Conservation (phyloP, 2,113 vertebrate genomes). For the Semnopithecus entellus region DNA sequence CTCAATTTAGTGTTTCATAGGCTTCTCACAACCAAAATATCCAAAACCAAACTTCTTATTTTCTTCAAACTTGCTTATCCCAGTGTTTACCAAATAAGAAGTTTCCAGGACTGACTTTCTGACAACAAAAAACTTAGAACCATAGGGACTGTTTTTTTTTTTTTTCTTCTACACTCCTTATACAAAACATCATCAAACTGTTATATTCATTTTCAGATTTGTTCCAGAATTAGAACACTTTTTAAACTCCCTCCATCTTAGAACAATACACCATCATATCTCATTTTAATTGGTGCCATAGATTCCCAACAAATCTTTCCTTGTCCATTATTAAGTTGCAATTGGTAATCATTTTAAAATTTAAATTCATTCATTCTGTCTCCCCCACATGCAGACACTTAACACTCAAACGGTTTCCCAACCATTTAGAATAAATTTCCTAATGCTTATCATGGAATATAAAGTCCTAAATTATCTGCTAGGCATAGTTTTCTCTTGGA, state of each 20-base stretch:
- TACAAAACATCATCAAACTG: background rate
- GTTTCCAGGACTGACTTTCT: background rate
- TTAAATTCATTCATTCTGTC: background rate
- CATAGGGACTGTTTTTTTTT: background rate
- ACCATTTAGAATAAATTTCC: background rate
- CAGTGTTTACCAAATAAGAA: background rate
- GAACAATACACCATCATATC: background rate
- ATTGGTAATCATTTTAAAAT: background rate
- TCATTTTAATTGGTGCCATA: background rate
- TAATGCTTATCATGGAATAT: background rate
- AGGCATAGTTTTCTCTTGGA: background rate
- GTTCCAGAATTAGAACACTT: background rate
- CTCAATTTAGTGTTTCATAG: background rate
- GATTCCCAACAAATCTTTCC: background rate
- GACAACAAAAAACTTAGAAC: background rate
- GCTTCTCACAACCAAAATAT: background rate
- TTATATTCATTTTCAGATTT: background rate
- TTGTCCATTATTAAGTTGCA: background rate
- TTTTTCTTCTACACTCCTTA: background rate
- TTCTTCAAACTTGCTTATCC: background rate
- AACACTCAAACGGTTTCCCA: background rate
- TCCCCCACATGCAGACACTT: background rate
- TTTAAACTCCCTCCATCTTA: background rate
- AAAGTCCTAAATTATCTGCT: background rate
- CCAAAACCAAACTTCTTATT: background rate